phyloP scores from a whole-genome alignment of 1,140 invertebrate genomes.

The Homalodisca vitripennis region DNA sequence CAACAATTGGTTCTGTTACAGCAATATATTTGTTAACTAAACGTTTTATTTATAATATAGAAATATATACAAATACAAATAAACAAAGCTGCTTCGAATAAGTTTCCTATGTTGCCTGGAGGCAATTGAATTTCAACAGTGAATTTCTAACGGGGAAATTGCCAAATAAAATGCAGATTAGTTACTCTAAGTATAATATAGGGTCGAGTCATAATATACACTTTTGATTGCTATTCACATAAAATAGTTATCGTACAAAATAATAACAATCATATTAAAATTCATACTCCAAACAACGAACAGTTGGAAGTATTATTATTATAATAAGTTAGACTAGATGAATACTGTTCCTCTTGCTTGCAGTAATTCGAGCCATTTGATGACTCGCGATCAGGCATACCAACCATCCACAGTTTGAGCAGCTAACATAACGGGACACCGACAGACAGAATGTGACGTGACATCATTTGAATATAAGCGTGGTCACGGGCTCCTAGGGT shows the following conservation, averaged over 20 bases:
- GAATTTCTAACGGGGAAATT: background rate
- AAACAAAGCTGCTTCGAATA: slow-evolving; percentile 13
- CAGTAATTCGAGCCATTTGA: slow-evolving; percentile 3
- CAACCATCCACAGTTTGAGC: slow-evolving; percentile 9
- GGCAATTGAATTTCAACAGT: background rate
- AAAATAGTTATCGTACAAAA: slow-evolving; percentile 27
- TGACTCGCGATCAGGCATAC: background rate
- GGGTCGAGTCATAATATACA: slow-evolving; percentile 11
- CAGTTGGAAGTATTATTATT: slow-evolving; percentile 7
- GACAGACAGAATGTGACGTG: background rate
- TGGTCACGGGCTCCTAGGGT: too few species aligned
- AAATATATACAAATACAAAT: slow-evolving; percentile 24
- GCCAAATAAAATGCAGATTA: slow-evolving; percentile 1
- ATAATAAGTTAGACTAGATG: slow-evolving; percentile 27
- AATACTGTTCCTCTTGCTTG: slow-evolving; percentile 12
- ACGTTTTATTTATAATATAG: slow-evolving; percentile 14
- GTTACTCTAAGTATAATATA: slow-evolving; percentile 24
- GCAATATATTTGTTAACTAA: slow-evolving; percentile 26
- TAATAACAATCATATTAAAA: slow-evolving; percentile 26
- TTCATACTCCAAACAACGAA: slow-evolving; percentile 1
- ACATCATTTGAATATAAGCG: slow-evolving; percentile 14
- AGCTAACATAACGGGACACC: background rate
- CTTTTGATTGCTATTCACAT: slow-evolving; percentile 25
- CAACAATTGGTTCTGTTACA: slow-evolving; percentile 22
- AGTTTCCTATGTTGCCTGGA: background rate